Evolutionary conservation across 1,140 invertebrate species (phyloP).

Genomic region (Euwallacea fornicatus): DNA sequence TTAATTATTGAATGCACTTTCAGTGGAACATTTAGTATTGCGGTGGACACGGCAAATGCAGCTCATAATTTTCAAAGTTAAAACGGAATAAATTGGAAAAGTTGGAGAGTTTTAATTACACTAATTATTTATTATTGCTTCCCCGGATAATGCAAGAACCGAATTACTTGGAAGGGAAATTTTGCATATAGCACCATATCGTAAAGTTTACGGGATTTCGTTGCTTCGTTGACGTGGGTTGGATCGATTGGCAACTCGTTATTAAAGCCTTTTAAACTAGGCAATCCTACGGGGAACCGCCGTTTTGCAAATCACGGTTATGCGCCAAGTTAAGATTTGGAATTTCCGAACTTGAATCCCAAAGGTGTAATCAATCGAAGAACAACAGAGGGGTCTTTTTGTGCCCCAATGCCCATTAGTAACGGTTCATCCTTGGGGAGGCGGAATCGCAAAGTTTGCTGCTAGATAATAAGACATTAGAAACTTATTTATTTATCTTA

Average conservation of each 20-base stretch:
- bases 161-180: constrained; percentile 5
- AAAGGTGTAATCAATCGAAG: constrained; percentile 50
- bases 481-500: neutral
- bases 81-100: constrained; percentile 32
- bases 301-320: constrained; percentile 49
- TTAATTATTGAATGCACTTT: constrained; percentile 24
- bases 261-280: constrained; percentile 12
- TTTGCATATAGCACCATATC: neutral
- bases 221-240: too few species aligned
- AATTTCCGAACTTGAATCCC: constrained; percentile 46
- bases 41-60: constrained; percentile 19
- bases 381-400: constrained; percentile 36
- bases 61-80: constrained; percentile 24
- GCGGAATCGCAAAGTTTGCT: neutral
- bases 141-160: constrained; percentile 4
- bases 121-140: constrained; percentile 34
- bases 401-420: constrained; percentile 44
- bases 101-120: constrained; percentile 24
- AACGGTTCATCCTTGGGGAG: constrained; percentile 8
- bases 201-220: too few species aligned
- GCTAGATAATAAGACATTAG: neutral
- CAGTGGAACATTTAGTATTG: constrained; percentile 13
- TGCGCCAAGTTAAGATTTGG: constrained; percentile 41
- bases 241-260: too few species aligned
- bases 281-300: constrained; percentile 35